phyloP scores from a whole-genome alignment of 2,888 invertebrate species.

The Blastobasis adustella region DNA sequence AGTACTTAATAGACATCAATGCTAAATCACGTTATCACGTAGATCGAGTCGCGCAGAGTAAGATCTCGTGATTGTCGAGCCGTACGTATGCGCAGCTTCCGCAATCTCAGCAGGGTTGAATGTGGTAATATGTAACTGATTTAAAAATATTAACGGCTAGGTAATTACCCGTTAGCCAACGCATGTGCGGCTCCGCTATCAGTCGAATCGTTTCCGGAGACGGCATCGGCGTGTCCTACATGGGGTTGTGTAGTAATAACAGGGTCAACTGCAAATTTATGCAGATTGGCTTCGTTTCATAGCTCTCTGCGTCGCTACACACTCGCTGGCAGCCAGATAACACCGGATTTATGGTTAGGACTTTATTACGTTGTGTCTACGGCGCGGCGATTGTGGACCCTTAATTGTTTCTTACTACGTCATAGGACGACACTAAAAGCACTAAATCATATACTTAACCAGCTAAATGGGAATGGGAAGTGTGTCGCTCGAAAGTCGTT shows the following conservation, averaged over 20 bases:
- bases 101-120: no score
- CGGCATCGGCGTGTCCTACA: slow-evolving; percentile 33
- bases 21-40: no score
- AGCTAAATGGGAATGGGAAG: neutral
- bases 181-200: slow-evolving; percentile 1
- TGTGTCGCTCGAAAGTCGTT: neutral
- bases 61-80: no score
- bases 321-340: slow-evolving; percentile 43
- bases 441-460: neutral
- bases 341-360: slow-evolving; percentile 48
- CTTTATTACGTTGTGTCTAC: slow-evolving; percentile 32
- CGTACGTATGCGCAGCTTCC: no score
- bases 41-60: no score
- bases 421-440: neutral
- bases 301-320: slow-evolving; percentile 42
- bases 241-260: slow-evolving; percentile 41
- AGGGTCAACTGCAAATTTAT: slow-evolving; percentile 63
- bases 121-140: no score
- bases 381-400: slow-evolving; percentile 11
- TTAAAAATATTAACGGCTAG: no score
- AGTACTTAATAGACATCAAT: no score
- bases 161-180: no score
- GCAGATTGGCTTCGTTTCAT: slow-evolving; percentile 58
- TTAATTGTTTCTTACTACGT: slow-evolving; percentile 2
- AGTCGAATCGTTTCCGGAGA: slow-evolving; percentile 14